These are phyloP conservation scores for Hippoglossus hippoglossus DNA, from an alignment of 2,797 vertebrate genomes.

Conservation along the genomic window DNA sequence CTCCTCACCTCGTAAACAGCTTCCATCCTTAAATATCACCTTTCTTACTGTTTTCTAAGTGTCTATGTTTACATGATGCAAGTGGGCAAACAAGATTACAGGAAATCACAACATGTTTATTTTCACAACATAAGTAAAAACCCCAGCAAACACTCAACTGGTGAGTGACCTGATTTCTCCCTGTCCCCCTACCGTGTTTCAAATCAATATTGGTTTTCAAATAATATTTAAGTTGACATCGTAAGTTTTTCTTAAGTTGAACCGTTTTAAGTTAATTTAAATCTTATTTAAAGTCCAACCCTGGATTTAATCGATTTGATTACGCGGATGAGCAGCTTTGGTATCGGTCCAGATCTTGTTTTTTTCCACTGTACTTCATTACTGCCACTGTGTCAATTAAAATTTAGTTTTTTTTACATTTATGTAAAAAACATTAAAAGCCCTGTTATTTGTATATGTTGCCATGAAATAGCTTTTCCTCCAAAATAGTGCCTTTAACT, in stretches of 20 bases:
- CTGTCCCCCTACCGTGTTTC: not conserved
- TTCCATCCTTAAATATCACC: not conserved
- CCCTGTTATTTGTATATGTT: not conserved
- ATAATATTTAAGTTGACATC: too few species aligned
- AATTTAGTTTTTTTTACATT: too few species aligned
- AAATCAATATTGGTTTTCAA: slow-evolving; percentile 9
- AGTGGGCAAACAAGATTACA: slow-evolving; percentile 30
- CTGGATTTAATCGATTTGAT: not conserved
- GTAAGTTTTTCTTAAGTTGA: not conserved
- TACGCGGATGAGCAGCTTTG: not conserved
- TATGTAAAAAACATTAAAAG: not conserved
- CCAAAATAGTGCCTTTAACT: not conserved
- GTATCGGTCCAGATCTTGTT: not conserved
- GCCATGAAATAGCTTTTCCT: not conserved
- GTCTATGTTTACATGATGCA: slow-evolving; percentile 14
- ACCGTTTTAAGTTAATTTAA: not conserved
- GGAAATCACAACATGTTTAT: slow-evolving; percentile 26
- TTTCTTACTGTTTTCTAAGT: slow-evolving; percentile 18
- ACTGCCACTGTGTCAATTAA: not conserved
- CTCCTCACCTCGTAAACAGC: slow-evolving; percentile 4
- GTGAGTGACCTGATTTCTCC: slow-evolving; percentile 30
- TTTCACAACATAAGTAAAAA: slow-evolving; percentile 26
- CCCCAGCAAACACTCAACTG: not conserved
- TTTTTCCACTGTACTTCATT: not conserved
- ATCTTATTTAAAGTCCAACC: not conserved